Base-by-base conservation (phyloP, 2,888 invertebrate genomes). In the Caenorhabditis uteleia region DNA sequence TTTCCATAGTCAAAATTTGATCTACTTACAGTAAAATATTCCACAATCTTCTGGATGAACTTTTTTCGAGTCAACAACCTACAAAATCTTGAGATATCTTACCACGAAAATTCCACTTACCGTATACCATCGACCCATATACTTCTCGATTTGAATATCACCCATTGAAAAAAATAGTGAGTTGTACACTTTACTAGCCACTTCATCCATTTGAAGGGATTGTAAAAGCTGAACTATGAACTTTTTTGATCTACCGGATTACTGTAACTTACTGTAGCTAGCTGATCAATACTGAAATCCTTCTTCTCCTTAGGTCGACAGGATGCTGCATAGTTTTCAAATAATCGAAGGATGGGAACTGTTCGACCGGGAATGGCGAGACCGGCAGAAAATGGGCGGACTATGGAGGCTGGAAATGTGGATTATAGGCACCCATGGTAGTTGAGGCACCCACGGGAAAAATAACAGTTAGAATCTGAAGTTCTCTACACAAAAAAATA, bases 71-170 rank as follows among this genome's bases (percentile, higher is more conserved):
- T 80, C 79, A 16, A 83, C 77, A 14, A 80, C 60, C 64, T 70
- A 18, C 50, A 54, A 26, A 31, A 10, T 21, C 23, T 10, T 23
- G 6, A n/a, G n/a, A 16, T 10, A n/a, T 38, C n/a, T 18, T 7
- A 18, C 6, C 6, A 38, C 7, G 16, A 18, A 12, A 6, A 7
- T 6, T 27, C 12, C 3, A 26, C 51, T 29, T 44, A 76, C 82
- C 39, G 75, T 75, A 50, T 73, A 79, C 83, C 83, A 83, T 38
- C 69, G 72, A 5, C 83, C 83, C 72, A 77, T 74, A 45, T 81
- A 51, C 21, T 59, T 65, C 6, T 76, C 70, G 25, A 77, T 57
- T 16, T 83, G 75, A 23, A 83, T 64, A 39, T 80, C 83, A 8
- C 73, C 80, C 51, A 82, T 74, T 7, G 73, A 65, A 38, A 74